A percentile compares a stretch with the other conserved stretches of the same genome.
Evolutionary conservation across 2,797 vertebrate species (phyloP).

Genomic region (Zenarchopterus dispar): DNA sequence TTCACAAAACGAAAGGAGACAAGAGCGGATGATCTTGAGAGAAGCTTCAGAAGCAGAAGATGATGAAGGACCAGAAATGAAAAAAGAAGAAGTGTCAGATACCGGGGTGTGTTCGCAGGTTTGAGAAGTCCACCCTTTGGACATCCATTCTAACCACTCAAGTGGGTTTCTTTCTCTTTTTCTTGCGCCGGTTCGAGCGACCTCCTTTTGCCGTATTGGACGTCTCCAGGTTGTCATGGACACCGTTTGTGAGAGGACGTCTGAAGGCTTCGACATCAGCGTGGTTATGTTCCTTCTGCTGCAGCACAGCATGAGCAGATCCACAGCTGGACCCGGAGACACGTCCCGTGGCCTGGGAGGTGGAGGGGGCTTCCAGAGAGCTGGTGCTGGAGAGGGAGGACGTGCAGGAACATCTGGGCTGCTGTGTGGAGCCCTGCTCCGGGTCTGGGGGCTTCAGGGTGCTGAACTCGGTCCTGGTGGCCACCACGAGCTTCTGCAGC

Average conservation of each 20-base stretch:
- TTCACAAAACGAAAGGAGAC: slow-evolving; percentile 2
- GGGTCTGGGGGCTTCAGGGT: not conserved
- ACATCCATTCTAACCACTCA: slow-evolving; percentile 8
- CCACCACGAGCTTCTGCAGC: slow-evolving; percentile 63
- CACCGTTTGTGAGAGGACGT: slow-evolving; percentile 56
- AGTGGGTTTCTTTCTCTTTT: slow-evolving; percentile 62
- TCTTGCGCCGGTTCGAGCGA: slow-evolving; percentile 47
- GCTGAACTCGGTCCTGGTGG: slow-evolving; percentile 23
- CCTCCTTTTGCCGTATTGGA: slow-evolving; percentile 21
- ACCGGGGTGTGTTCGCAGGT: slow-evolving; percentile 29
- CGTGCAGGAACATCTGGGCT: slow-evolving; percentile 41
- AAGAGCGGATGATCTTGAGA: not conserved
- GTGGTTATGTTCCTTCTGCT: slow-evolving; percentile 4
- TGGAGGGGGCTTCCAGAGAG: slow-evolving; percentile 50
- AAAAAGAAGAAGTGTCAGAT: slow-evolving; percentile 15
- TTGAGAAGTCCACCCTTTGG: slow-evolving; percentile 5
- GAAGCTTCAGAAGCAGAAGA: not conserved
- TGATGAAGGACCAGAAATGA: slow-evolving; percentile 2
- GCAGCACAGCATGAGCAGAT: slow-evolving; percentile 31
- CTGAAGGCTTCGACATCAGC: not conserved
- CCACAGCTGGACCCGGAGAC: slow-evolving; percentile 28
- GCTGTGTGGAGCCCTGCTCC: slow-evolving; percentile 22
- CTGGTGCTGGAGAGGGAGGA: slow-evolving; percentile 60
- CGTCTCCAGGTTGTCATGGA: not conserved
- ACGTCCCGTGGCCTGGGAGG: slow-evolving; percentile 38